Conservation (phyloP, 30 jellyfish, hydroid and myxozoan genomes). For the Mastigias papua region DNA sequence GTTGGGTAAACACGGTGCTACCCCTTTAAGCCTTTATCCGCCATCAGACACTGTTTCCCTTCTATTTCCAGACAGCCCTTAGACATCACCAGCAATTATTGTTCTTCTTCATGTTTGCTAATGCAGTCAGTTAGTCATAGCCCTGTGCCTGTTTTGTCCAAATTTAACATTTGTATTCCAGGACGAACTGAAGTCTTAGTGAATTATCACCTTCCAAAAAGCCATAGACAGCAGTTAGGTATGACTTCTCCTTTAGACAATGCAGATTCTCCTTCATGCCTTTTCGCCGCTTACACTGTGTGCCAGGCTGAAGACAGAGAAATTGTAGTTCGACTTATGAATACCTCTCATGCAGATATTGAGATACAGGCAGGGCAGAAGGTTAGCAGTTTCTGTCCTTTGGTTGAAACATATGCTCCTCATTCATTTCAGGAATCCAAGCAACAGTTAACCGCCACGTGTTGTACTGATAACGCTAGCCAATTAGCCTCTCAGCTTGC, state of each 20-base stretch:
- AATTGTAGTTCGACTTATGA: constrained; percentile 31
- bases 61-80: neutral
- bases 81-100: neutral
- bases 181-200: constrained; percentile 26
- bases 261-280: neutral
- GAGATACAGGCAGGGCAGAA: constrained; percentile 36
- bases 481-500: too few relatives aligned
- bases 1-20: constrained; percentile 29
- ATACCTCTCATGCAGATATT: constrained; percentile 5
- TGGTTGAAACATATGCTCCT: too few relatives aligned
- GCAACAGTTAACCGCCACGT: too few relatives aligned
- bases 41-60: neutral
- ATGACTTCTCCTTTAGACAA: constrained; percentile 1
- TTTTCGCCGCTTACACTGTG: constrained; percentile 34
- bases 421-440: too few relatives aligned
- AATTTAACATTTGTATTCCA: constrained; percentile 15
- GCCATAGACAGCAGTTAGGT: constrained; percentile 15
- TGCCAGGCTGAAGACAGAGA: constrained; percentile 16
- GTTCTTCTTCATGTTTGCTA: neutral
- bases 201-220: neutral
- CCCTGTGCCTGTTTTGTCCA: constrained; percentile 39
- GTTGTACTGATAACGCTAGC: neutral
- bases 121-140: constrained; percentile 29
- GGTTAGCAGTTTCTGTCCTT: constrained; percentile 19
- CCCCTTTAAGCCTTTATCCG: constrained; percentile 3